Evolutionary conservation across 2,797 vertebrate species (phyloP).

Genomic region (Gambusia yucatana): DNA sequence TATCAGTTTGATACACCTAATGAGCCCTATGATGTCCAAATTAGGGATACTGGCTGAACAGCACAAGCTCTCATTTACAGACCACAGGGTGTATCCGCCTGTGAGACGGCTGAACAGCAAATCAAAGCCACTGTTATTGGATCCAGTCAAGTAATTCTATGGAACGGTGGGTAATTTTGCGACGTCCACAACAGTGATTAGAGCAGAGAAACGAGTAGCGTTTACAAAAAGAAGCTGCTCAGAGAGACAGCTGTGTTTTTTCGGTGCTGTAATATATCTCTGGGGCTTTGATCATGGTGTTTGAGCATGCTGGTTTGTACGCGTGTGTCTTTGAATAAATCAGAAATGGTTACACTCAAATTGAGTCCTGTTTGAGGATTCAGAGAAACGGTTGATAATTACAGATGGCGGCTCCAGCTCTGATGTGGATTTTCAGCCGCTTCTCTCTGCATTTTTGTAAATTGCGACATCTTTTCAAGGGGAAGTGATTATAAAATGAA

Average conservation of each 20-base stretch:
- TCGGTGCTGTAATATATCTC: constrained; percentile 31
- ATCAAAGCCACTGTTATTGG: constrained; percentile 65
- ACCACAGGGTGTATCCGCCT: constrained; percentile 68
- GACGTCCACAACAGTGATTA: constrained; percentile 72
- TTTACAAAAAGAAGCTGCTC: constrained; percentile 47
- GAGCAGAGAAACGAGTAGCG: constrained; percentile 51
- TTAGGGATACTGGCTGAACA: constrained; percentile 58
- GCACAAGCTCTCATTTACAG: constrained; percentile 70
- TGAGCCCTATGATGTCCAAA: constrained; percentile 70
- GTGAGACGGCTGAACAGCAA: constrained; percentile 57
- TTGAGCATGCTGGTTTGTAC: constrained; percentile 30
- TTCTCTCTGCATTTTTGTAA: constrained; percentile 21
- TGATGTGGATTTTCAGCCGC: constrained; percentile 15
- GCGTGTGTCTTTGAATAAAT: constrained; percentile 17
- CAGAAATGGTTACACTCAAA: constrained; percentile 38
- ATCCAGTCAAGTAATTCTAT: constrained; percentile 53
- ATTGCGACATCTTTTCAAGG: constrained; percentile 23
- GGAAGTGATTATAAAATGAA: constrained; percentile 35
- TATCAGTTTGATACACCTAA: constrained; percentile 64
- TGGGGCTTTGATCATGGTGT: constrained; percentile 56
- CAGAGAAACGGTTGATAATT: constrained; percentile 39
- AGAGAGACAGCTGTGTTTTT: constrained; percentile 49
- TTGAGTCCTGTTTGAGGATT: constrained; percentile 33
- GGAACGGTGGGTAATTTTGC: constrained; percentile 55
- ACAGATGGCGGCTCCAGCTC: constrained; percentile 26